Evolutionary conservation across 2,888 invertebrate genomes (phyloP).

Genomic region (Lycaena phlaeas): DNA sequence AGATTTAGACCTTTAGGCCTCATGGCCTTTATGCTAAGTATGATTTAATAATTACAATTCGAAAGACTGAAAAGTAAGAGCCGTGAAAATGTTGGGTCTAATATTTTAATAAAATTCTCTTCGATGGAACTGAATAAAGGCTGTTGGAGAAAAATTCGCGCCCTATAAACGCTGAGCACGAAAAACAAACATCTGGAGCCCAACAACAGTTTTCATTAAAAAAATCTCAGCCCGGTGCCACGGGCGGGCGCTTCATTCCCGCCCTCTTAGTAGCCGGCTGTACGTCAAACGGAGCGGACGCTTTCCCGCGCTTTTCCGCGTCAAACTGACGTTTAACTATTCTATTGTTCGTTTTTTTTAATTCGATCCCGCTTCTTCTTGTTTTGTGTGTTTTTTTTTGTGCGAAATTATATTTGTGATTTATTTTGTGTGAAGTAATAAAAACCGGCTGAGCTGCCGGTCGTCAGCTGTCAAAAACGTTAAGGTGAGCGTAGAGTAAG

Average conservation of each 20-base stretch:
- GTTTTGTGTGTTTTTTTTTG: slow-evolving; percentile 13
- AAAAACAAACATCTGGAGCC: slow-evolving; percentile 25
- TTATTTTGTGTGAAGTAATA: slow-evolving; percentile 21
- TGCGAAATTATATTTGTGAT: slow-evolving; percentile 6
- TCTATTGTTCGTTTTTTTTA: slow-evolving; percentile 7
- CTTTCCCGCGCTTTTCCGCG: slow-evolving; percentile 24
- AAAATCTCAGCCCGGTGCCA: slow-evolving; percentile 26
- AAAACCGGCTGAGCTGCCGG: slow-evolving; percentile 33
- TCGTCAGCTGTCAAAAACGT: slow-evolving; percentile 55
- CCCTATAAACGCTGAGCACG: slow-evolving; percentile 24
- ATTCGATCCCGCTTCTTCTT: slow-evolving; percentile 9
- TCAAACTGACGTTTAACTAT: slow-evolving; percentile 19
- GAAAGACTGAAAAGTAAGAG: no score
- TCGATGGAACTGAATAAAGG: slow-evolving; percentile 10
- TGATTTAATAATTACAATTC: no score
- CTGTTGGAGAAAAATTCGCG: slow-evolving; percentile 20
- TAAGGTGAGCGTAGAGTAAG: slow-evolving; percentile 40
- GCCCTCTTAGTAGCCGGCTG: slow-evolving; percentile 29
- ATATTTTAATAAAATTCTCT: neutral
- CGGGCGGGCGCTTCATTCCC: slow-evolving; percentile 32
- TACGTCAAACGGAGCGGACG: slow-evolving; percentile 31
- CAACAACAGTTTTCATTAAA: slow-evolving; percentile 24
- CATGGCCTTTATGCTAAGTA: no score
- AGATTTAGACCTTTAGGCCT: no score
- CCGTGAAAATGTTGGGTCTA: no score